Conservation (phyloP, 2,113 vertebrate species). For the Cyanocitta stelleri region DNA sequence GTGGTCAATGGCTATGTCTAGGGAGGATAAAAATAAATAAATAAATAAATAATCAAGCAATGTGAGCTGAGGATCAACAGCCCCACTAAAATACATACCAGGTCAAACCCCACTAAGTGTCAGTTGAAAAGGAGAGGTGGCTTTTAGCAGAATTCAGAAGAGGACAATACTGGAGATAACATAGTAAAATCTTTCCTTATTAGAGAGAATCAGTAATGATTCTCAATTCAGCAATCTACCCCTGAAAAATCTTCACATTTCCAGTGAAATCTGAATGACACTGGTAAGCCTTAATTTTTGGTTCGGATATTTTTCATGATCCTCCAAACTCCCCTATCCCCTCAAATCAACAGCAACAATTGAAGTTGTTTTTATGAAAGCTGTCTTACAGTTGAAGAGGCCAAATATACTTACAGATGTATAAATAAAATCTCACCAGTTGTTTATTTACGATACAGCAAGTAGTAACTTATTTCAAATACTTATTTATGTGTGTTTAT, state of each 20-base stretch:
- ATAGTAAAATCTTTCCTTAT: not conserved
- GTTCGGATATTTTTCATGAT: not conserved
- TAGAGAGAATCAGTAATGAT: not conserved
- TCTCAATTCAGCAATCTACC: too few species aligned
- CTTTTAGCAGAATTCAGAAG: not conserved
- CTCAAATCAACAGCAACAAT: not conserved
- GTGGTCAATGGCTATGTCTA: not conserved
- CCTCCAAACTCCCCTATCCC: not conserved
- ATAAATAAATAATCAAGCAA: not conserved
- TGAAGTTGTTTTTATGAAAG: not conserved
- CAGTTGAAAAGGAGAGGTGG: not conserved
- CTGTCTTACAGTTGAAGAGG: not conserved
- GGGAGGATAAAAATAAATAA: not conserved
- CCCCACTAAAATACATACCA: not conserved
- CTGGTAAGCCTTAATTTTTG: not conserved
- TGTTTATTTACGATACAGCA: not conserved
- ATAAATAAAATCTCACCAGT: not conserved
- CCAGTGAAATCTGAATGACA: not conserved
- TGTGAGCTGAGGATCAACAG: not conserved
- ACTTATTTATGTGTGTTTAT: not conserved
- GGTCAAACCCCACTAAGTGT: not conserved
- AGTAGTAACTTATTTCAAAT: not conserved
- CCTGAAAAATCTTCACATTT: not conserved
- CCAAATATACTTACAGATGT: not conserved
- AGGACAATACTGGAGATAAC: not conserved